Evolutionary conservation across 2,113 vertebrate genomes (phyloP), one percentile per base, ranked within the genome.

Genomic region (Nothocercus nigrocapillus): DNA sequence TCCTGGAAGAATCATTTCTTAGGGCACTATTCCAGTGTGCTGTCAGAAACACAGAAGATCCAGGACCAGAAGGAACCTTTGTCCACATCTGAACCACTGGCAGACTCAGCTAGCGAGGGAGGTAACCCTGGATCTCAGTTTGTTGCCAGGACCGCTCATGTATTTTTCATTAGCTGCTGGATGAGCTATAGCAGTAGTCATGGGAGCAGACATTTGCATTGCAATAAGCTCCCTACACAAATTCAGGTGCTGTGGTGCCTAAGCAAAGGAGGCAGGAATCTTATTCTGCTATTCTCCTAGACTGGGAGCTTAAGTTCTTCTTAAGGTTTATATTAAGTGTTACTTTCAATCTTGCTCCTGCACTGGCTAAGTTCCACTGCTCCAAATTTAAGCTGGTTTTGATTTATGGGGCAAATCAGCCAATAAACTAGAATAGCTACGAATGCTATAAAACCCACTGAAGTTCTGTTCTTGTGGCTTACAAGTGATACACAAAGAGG

Each of bases 331-430:
- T 5, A 72, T 68, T n/a, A 56, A 94, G 38, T 44, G 69, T 51
- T 84, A 2, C 34, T 88, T 45, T 85, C 85, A 88, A 93, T 75
- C 73, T 70, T 30, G 4, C 12, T 84, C 63, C 83, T 61, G 11
- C 0, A 1, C 45, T 64, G 56, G 56, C 79, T 53, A 47, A 4
- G n/a, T 69, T 85, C 58, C 66, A 51, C 62, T 40, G 76, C 94
- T 82, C 89, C 90, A 53, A 5, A 90, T 70, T 87, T 32, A 80
- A 91, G 56, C 40, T 16, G 76, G 18, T 36, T 91, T 63, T 79
- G 74, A 93, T 89, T 94, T 84, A 69, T 21, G 27, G 77, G 73
- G 74, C 66, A 95, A 53, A 91, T 84, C 75, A 90, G 47, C 70
- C 66, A 82, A 64, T 24, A 32, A 84, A 20, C 68, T 56, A 69